Evolutionary conservation across 2,888 invertebrate species (phyloP).

Genomic region (Cenopis cana): DNA sequence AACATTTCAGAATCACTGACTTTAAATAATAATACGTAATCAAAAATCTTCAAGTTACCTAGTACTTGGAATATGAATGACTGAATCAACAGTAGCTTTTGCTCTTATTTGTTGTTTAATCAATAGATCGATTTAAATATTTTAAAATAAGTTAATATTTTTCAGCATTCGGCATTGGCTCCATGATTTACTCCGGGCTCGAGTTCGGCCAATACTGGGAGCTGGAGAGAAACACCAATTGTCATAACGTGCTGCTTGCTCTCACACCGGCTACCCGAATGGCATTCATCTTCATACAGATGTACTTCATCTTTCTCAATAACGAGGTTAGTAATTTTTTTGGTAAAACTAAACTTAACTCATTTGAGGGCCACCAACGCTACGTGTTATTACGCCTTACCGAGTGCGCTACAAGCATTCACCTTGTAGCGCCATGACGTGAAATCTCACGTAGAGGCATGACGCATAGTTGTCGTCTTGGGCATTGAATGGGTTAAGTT

Average conservation of each 20-base stretch:
- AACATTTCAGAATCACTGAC: background rate
- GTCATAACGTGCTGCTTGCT: slow-evolving; percentile 95
- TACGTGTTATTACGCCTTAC: too few relatives aligned
- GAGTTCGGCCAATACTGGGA: slow-evolving; percentile 98
- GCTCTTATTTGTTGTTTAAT: background rate
- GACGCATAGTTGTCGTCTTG: too few relatives aligned
- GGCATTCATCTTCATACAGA: slow-evolving; percentile 98
- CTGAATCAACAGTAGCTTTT: background rate
- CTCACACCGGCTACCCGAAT: slow-evolving; percentile 96
- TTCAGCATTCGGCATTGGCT: slow-evolving; percentile 97
- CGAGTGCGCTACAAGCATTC: too few relatives aligned
- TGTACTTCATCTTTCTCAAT: slow-evolving; percentile 99
- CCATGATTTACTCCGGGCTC: slow-evolving; percentile 98
- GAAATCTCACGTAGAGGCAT: too few relatives aligned
- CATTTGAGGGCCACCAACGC: too few relatives aligned
- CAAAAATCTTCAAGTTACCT: background rate
- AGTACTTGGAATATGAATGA: background rate
- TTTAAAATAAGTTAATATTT: slow-evolving; percentile 41
- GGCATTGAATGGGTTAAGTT: too few relatives aligned
- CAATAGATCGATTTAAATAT: background rate
- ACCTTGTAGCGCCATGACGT: too few relatives aligned
- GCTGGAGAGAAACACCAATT: slow-evolving; percentile 94
- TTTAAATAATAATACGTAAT: too few relatives aligned
- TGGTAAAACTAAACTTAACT: slow-evolving; percentile 1
- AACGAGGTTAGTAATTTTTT: slow-evolving; percentile 90